Conservation (phyloP, 2,113 vertebrate species). For the Haliaeetus leucogaster region DNA sequence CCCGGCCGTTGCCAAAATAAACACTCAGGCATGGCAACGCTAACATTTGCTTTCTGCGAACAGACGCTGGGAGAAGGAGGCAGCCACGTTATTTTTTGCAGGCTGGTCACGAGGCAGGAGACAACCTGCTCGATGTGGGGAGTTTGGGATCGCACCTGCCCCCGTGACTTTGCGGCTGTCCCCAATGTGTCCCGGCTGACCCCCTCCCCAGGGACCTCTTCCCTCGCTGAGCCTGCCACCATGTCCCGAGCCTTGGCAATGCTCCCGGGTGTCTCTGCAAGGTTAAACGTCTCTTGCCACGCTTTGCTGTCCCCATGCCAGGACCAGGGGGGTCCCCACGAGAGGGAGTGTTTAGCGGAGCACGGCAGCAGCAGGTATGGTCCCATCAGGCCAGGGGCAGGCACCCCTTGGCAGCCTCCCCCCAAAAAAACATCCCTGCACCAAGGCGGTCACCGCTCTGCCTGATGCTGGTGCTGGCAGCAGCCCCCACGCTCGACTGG, state of each 20-base stretch:
- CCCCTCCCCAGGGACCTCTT: not conserved
- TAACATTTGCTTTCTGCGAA: slow-evolving; percentile 8
- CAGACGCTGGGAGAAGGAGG: not conserved
- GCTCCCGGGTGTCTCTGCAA: not conserved
- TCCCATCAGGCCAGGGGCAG: not conserved
- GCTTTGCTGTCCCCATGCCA: not conserved
- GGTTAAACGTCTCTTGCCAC: not conserved
- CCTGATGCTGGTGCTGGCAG: rapidly evolving
- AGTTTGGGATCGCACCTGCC: not conserved
- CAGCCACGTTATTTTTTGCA: not conserved
- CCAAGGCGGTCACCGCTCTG: not conserved
- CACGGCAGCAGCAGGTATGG: not conserved
- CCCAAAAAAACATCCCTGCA: not conserved
- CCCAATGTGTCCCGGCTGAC: rapidly evolving
- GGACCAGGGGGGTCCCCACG: rapidly evolving
- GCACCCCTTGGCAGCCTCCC: not conserved
- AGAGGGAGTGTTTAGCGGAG: rapidly evolving
- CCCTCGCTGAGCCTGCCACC: rapidly evolving
- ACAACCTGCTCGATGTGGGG: not conserved
- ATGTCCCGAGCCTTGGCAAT: rapidly evolving
- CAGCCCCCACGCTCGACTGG: rapidly evolving
- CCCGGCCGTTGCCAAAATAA: not conserved
- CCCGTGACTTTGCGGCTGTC: not conserved
- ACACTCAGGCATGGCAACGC: not conserved
- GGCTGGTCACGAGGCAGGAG: not conserved